A percentile compares a stretch with the other conserved stretches of the same genome.
Evolutionary conservation across 2,888 invertebrate species (phyloP).

Genomic region (Lasioglossum marginatum): DNA sequence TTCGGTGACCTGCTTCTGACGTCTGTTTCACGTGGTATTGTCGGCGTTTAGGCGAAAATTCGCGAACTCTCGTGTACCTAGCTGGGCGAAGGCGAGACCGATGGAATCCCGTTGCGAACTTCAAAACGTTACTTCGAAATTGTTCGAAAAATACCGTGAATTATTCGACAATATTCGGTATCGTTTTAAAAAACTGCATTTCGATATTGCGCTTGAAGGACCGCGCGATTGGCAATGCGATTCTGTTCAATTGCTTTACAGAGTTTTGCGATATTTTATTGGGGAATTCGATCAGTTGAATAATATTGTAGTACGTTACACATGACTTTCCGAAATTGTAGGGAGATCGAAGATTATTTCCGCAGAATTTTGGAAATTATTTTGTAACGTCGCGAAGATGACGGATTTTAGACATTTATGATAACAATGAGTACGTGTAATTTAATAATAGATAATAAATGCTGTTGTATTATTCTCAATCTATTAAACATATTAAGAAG

Average conservation of each 20-base stretch:
- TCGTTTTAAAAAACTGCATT: neutral
- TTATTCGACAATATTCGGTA: neutral
- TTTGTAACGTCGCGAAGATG: too few species aligned
- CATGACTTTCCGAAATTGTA: neutral
- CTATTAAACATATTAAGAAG: too few species aligned
- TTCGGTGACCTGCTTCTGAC: conserved; percentile 65
- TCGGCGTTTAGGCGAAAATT: conserved; percentile 60
- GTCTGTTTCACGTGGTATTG: conserved; percentile 57
- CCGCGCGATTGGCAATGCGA: neutral
- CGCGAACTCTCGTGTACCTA: conserved; percentile 17
- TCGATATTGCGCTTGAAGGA: neutral
- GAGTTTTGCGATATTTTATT: neutral
- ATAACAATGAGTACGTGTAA: too few species aligned
- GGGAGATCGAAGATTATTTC: neutral
- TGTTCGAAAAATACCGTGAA: neutral
- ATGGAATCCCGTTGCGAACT: neutral
- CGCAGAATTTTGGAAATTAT: neutral
- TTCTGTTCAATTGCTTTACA: neutral
- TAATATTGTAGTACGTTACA: neutral
- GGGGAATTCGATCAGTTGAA: neutral
- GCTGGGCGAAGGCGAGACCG: neutral
- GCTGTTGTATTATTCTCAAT: too few species aligned
- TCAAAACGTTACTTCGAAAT: neutral
- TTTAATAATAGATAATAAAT: too few species aligned
- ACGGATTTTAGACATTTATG: too few species aligned